Base-by-base conservation (phyloP, 2,888 invertebrate genomes). In the Malacosoma neustria region DNA sequence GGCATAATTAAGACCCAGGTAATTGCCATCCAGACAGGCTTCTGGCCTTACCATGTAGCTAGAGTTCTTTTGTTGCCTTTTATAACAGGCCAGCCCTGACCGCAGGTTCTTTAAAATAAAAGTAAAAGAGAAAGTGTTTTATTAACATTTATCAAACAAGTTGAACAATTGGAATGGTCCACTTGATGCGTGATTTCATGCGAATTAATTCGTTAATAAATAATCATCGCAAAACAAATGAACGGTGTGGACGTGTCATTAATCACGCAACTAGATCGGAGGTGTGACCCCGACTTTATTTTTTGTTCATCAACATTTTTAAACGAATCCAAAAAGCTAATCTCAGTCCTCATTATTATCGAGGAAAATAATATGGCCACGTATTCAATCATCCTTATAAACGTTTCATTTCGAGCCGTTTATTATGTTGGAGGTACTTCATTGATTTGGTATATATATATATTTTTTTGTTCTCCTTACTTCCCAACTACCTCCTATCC, bases 121-220 rank as follows among this genome's bases (percentile, higher is more conserved):
- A 7, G 4, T 36, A 30, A 11, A 12, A 7, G 14, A 33, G 11
- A 22, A 30, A 30, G 33, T 13, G 29, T 32, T 30, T n/a, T n/a
- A n/a, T n/a, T n/a, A n/a, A n/a, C n/a, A 14, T 4, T 29, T 37
- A 34, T 15, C 35, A 34, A 37, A n/a, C n/a, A n/a, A n/a, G n/a
- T n/a, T n/a, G n/a, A n/a, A n/a, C n/a, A n/a, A n/a, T n/a, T 59
- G 46, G 29, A 33, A 14, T 45, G 22, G 11, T 29, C 33, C 38
- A 40, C 59, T 58, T 54, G 51, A 40, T 38, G 35, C 43, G 57
- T 66, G 64, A 72, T 74, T 68, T 66, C 55, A 62, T 48, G 58
- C 65, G 63, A 73, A 75, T 77, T 74, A 76, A 71, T 61, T 67
- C 72, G 66, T 54, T 50, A 50, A 50, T 51, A 54, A 48, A 55